phyloP scores from a whole-genome alignment of 1,140 invertebrate species.

The Drosophila ficusphila region DNA sequence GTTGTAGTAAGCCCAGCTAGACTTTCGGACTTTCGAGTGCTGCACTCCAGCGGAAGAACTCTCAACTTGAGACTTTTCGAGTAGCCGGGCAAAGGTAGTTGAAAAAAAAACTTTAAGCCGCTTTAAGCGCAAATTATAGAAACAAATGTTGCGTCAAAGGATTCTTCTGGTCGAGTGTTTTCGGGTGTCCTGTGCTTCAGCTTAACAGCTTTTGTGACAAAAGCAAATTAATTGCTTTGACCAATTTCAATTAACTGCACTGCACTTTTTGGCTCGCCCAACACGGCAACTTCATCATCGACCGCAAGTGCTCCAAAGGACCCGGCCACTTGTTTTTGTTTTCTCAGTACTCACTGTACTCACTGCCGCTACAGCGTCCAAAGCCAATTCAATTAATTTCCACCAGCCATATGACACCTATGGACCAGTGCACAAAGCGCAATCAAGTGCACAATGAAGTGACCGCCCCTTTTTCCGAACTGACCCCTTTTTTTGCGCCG shows the following conservation, averaged over 20 bases:
- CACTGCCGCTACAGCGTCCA: slow-evolving; percentile 32
- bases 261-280: slow-evolving; percentile 29
- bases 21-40: slow-evolving; percentile 43
- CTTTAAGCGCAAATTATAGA: slow-evolving; percentile 66
- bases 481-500: slow-evolving; percentile 14
- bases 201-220: slow-evolving; percentile 78
- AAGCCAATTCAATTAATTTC: slow-evolving; percentile 82
- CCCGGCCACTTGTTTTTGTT: slow-evolving; percentile 34
- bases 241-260: slow-evolving; percentile 78
- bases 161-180: slow-evolving; percentile 51
- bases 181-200: slow-evolving; percentile 30
- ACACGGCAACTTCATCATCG: slow-evolving; percentile 43
- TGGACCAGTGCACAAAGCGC: slow-evolving; percentile 70
- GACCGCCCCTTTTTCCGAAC: not conserved
- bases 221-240: slow-evolving; percentile 79
- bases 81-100: not conserved
- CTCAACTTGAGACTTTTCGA: slow-evolving; percentile 49
- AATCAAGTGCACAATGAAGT: slow-evolving; percentile 57
- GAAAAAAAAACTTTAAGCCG: slow-evolving; percentile 40
- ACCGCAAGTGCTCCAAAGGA: slow-evolving; percentile 71
- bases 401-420: slow-evolving; percentile 78
- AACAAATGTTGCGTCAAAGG: slow-evolving; percentile 51
- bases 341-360: slow-evolving; percentile 45
- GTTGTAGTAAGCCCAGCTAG: slow-evolving; percentile 43
- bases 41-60: slow-evolving; percentile 30